Percentiles rank a stretch among this genome's conserved stretches.
Evolutionary conservation across 2,888 invertebrate species (phyloP).

Genomic region (Rhogogaster chlorosoma): DNA sequence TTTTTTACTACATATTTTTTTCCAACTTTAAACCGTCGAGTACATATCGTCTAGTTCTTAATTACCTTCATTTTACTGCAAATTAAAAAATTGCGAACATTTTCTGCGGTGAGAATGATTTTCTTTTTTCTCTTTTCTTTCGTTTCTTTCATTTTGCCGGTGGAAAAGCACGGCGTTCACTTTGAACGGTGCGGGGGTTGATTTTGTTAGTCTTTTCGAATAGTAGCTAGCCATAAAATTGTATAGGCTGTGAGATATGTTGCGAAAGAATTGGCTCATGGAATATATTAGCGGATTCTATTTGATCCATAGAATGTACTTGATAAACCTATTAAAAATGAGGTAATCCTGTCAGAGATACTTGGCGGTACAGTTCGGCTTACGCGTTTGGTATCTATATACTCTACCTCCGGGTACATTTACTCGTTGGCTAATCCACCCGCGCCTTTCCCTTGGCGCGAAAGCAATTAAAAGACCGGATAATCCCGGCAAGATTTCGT

Average conservation of each 20-base stretch:
- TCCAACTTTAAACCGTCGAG: no score
- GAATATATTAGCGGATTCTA: slow-evolving; percentile 8
- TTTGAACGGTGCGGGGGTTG: no score
- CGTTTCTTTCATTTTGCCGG: not conserved
- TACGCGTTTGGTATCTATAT: not conserved
- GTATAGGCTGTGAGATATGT: not conserved
- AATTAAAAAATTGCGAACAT: not conserved
- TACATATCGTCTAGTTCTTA: no score
- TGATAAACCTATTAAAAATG: slow-evolving; percentile 39
- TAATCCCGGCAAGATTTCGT: slow-evolving; percentile 39
- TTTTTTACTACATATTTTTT: no score
- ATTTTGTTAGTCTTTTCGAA: not conserved
- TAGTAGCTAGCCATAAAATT: not conserved
- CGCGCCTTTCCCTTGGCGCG: slow-evolving; percentile 13
- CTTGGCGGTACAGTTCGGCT: not conserved
- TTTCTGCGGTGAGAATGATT: not conserved
- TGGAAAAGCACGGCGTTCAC: not conserved
- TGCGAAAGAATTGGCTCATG: not conserved
- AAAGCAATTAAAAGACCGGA: slow-evolving; percentile 32
- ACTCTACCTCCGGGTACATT: slow-evolving; percentile 10
- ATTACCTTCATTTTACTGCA: no score
- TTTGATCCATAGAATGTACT: slow-evolving; percentile 17
- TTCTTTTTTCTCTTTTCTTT: not conserved
- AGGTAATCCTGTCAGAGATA: slow-evolving; percentile 35
- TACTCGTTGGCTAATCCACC: slow-evolving; percentile 10